Percentiles rank a stretch among this genome's conserved stretches.
Evolutionary conservation across 2,888 invertebrate genomes (phyloP).

Genomic region (Pteria penguin): DNA sequence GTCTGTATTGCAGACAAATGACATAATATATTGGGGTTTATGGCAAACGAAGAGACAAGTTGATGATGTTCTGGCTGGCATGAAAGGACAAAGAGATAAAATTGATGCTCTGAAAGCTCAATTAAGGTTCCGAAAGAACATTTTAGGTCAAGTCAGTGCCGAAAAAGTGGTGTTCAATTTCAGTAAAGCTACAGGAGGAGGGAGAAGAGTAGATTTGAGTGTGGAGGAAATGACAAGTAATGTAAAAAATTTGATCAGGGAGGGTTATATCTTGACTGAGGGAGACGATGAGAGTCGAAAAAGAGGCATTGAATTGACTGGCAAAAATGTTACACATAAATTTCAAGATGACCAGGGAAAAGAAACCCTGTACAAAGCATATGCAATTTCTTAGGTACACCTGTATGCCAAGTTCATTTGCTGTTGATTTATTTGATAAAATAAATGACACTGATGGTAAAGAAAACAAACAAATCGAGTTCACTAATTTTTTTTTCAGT

Average conservation of each 20-base stretch:
- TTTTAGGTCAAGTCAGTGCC: background rate
- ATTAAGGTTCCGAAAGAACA: background rate
- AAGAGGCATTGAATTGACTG: background rate
- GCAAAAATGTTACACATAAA: slow-evolving; percentile 14
- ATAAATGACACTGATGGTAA: no score
- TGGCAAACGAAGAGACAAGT: slow-evolving; percentile 18
- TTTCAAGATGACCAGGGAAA: slow-evolving; percentile 5
- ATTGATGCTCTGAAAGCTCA: background rate
- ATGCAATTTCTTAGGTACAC: slow-evolving; percentile 15
- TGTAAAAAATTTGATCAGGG: slow-evolving; percentile 1
- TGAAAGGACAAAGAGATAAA: background rate
- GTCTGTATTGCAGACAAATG: slow-evolving; percentile 8
- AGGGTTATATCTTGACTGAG: background rate
- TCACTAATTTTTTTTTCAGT: no score
- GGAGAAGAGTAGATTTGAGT: slow-evolving; percentile 7
- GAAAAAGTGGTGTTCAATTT: slow-evolving; percentile 4
- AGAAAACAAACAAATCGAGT: no score
- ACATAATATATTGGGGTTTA: slow-evolving; percentile 17
- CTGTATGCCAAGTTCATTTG: no score
- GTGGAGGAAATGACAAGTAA: slow-evolving; percentile 6
- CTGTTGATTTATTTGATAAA: no score
- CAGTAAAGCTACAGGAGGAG: background rate
- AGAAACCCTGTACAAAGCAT: background rate
- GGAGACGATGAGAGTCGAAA: background rate
- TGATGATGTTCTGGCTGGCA: background rate